phyloP scores from a whole-genome alignment of 2,113 vertebrate genomes.

The Camelus bactrianus region DNA sequence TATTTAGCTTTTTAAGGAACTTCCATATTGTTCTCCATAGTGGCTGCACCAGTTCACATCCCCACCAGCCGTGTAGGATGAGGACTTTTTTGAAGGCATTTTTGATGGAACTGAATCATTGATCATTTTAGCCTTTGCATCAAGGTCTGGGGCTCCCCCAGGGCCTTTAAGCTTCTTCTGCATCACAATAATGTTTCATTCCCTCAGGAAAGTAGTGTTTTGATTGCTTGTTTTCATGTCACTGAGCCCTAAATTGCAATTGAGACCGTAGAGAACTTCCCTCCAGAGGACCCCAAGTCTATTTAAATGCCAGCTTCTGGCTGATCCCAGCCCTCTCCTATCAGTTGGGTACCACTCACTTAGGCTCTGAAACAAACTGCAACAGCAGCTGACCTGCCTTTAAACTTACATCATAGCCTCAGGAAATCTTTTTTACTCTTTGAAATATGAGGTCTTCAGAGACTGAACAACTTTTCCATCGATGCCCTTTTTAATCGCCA shows the following conservation, averaged over 20 bases:
- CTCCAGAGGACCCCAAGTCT: background rate
- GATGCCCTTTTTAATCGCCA: background rate
- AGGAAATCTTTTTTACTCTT: background rate
- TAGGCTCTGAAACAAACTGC: background rate
- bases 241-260: background rate
- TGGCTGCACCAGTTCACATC: too few relatives aligned
- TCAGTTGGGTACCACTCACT: background rate
- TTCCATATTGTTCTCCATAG: too few relatives aligned
- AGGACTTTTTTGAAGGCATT: background rate
- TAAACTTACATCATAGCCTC: background rate
- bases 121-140: background rate
- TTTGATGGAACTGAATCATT: background rate
- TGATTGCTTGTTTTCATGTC: background rate
- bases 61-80: too few relatives aligned
- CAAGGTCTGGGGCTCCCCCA: accelerated
- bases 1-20: too few relatives aligned
- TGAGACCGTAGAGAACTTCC: background rate
- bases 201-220: background rate
- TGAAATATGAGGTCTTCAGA: conserved; percentile 29
- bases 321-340: background rate
- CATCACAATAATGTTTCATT: background rate
- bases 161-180: background rate
- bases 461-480: background rate
- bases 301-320: background rate
- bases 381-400: background rate